Percentiles rank a stretch among this genome's conserved stretches.
Evolutionary conservation across 2,113 vertebrate species (phyloP).

Genomic region (Nesoenas mayeri): DNA sequence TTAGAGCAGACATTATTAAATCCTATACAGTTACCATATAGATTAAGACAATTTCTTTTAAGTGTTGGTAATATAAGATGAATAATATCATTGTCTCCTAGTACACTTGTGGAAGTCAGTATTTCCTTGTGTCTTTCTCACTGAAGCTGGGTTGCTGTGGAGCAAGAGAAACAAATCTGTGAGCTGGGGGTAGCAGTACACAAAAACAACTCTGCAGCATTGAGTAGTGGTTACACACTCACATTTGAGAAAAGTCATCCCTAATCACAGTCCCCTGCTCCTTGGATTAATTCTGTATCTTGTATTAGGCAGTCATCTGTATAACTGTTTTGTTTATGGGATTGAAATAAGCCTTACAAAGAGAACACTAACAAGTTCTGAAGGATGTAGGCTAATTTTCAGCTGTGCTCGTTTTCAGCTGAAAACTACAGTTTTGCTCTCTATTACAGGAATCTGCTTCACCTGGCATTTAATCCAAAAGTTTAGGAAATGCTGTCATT

Average conservation of each 20-base stretch:
- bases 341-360: not conserved
- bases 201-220: not conserved
- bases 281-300: not conserved
- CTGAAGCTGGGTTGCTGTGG: not conserved
- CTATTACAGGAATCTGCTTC: not conserved
- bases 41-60: not conserved
- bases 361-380: not conserved
- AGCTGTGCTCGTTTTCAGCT: not conserved
- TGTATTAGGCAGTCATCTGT: not conserved
- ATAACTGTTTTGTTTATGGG: not conserved
- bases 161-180: not conserved
- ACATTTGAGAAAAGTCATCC: not conserved
- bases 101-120: not conserved
- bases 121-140: not conserved
- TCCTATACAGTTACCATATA: not conserved
- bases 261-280: not conserved
- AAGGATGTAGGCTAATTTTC: not conserved
- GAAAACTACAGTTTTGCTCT: not conserved
- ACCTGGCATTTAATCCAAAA: not conserved
- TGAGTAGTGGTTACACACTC: fast-evolving
- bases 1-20: not conserved
- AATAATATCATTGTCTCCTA: not conserved
- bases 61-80: not conserved
- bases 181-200: not conserved
- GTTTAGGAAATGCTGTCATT: not conserved